Base-by-base conservation (phyloP, 2,797 vertebrate species). In the Paramormyrops hopkinsi region DNA sequence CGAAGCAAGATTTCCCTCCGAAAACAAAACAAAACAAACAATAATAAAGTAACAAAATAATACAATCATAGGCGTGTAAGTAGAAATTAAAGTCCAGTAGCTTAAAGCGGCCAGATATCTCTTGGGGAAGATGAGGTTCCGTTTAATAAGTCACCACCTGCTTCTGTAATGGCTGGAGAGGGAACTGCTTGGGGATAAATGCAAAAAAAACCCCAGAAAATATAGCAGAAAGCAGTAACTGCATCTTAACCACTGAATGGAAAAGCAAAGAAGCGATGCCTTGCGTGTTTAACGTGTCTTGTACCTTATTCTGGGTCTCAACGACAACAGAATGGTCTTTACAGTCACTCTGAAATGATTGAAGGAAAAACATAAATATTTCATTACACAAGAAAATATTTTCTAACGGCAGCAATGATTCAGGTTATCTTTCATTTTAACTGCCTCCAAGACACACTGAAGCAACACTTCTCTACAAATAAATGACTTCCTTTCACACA, bases 301-400 rank as follows among this genome's bases (percentile, higher is more conserved):
- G 91, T 96, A 96, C 96, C 96, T 96, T 96, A 93, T 95, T 96
- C 89, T 95, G 95, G 19, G 95, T 95, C 91, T 96, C 96, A 92
- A 96, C 95, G 95, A 96, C 92, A 94, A 96, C 96, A 94, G 95
- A 96, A 92, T 96, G 95, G 93, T 96, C 96, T 96, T 96, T 96
- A 95, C 95, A 96, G 92, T 96, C 95, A 94, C 94, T 96, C 92
- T 96, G 96, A 94, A 96, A 95, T 95, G 95, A 95, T 87, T 89
- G 91, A 93, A 86, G 93, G 92, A 94, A 92, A 89, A 94, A 95
- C 56, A 92, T 88, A 92, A 88, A 93, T 94, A 90, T 93, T 90
- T 90, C 48, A 89, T 91, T 37, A 91, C 83, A 91, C 33, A 56
- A 33, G 51, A 25, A 7, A 50, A 84, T 84, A 25, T 84, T 84